Percentiles rank a stretch among this genome's conserved stretches.
Conservation (phyloP, 2,888 invertebrate genomes). For the Epinotia bilunana region DNA sequence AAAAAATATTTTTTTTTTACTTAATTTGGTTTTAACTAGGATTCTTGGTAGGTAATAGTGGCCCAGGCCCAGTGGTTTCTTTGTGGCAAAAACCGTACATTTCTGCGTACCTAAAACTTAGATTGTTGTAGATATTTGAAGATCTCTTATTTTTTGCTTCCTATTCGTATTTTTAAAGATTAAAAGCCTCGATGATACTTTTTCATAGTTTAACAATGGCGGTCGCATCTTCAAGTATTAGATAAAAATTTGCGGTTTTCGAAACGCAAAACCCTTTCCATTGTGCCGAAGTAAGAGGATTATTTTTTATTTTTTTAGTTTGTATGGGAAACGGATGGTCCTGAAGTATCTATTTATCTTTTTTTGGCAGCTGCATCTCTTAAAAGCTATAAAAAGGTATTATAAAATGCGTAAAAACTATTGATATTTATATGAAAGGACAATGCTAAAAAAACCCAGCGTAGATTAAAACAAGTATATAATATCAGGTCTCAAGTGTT, state of each 20-base stretch:
- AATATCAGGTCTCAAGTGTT: too few relatives aligned
- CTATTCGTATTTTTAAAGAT: slow-evolving; percentile 16
- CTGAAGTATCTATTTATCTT: slow-evolving; percentile 42
- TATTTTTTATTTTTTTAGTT: slow-evolving; percentile 73
- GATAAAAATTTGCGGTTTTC: slow-evolving; percentile 71
- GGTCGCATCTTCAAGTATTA: slow-evolving; percentile 59
- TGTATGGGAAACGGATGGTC: slow-evolving; percentile 49
- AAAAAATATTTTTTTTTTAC: too few relatives aligned
- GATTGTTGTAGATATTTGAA: neutral
- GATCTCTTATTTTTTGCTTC: slow-evolving; percentile 12
- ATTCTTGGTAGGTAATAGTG: neutral
- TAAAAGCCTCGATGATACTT: slow-evolving; percentile 23
- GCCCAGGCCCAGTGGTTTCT: neutral
- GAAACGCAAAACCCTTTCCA: slow-evolving; percentile 70
- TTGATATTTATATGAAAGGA: too few relatives aligned
- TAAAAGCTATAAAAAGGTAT: neutral
- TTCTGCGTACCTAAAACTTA: neutral
- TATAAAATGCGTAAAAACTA: too few relatives aligned
- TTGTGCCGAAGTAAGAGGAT: slow-evolving; percentile 67
- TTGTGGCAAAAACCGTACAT: neutral
- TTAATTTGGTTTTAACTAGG: too few relatives aligned
- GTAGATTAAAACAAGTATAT: too few relatives aligned
- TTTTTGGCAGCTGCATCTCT: slow-evolving; percentile 28
- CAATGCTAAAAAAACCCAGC: too few relatives aligned
- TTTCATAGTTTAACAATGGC: slow-evolving; percentile 31